Percentiles rank a stretch among this genome's conserved stretches.
These are phyloP conservation scores for Teleopsis dalmanni DNA, from an alignment of 1,140 invertebrate genomes.

Conservation along the genomic window DNA sequence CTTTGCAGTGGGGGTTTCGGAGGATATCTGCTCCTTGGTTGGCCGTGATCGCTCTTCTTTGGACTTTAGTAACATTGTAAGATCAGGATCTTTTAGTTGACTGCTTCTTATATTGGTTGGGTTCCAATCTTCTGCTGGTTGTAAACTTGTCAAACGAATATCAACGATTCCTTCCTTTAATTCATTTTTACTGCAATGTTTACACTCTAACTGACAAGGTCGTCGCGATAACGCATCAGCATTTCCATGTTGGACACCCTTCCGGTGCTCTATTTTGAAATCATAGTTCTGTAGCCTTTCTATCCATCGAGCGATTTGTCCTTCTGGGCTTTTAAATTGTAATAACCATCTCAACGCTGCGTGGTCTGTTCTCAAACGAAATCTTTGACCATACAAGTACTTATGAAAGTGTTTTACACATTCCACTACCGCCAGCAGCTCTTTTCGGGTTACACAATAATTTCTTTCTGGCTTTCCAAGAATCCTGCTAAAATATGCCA, in stretches of 20 bases:
- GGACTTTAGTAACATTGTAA: not conserved
- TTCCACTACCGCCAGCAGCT: slow-evolving; percentile 23
- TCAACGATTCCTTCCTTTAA: not conserved
- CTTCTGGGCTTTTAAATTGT: slow-evolving; percentile 22
- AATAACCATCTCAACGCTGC: slow-evolving; percentile 21
- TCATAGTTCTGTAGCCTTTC: slow-evolving; percentile 19
- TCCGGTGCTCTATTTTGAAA: slow-evolving; percentile 18
- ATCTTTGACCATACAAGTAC: slow-evolving; percentile 17
- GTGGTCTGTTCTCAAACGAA: slow-evolving; percentile 20
- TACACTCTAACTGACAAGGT: slow-evolving; percentile 11
- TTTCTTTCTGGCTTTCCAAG: slow-evolving; percentile 36
- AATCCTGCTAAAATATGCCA: slow-evolving; percentile 29
- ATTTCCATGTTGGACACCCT: slow-evolving; percentile 13
- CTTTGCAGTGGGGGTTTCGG: not conserved
- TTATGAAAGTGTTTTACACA: slow-evolving; percentile 20
- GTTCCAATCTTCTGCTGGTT: not conserved
- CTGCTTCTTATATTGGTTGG: not conserved
- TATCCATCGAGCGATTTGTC: slow-evolving; percentile 24
- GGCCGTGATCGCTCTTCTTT: not conserved
- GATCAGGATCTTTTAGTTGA: not conserved
- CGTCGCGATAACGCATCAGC: slow-evolving; percentile 17
- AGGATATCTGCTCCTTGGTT: not conserved
- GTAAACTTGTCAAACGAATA: not conserved
- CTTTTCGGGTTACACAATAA: slow-evolving; percentile 21
- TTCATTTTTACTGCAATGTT: not conserved